These are phyloP conservation scores for Cydia pomonella DNA, from an alignment of 1,140 invertebrate genomes.

Conservation along the genomic window DNA sequence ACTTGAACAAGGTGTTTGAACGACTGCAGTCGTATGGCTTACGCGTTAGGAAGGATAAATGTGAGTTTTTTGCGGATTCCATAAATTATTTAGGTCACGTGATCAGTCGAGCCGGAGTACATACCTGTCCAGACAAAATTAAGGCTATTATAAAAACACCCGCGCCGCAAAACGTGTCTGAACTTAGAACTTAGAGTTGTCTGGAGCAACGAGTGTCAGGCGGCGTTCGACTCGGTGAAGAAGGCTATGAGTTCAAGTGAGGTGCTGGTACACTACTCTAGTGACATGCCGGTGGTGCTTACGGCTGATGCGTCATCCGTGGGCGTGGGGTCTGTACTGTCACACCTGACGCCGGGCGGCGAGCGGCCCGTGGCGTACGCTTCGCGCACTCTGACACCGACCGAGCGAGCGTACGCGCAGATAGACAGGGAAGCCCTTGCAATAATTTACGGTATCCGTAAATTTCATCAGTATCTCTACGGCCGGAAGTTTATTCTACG, in stretches of 20 bases:
- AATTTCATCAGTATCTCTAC: slow-evolving; percentile 81
- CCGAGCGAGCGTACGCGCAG: slow-evolving; percentile 77
- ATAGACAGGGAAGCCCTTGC: slow-evolving; percentile 81
- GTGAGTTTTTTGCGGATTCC: slow-evolving; percentile 37
- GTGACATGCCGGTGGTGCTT: neutral
- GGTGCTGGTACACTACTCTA: slow-evolving; percentile 43
- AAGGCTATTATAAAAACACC: slow-evolving; percentile 51
- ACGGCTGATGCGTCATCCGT: slow-evolving; percentile 44
- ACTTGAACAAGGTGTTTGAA: too few relatives aligned
- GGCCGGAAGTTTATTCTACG: slow-evolving; percentile 74
- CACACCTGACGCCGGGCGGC: slow-evolving; percentile 25
- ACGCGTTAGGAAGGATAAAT: slow-evolving; percentile 45
- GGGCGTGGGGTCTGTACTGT: neutral
- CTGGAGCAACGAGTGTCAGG: slow-evolving; percentile 22
- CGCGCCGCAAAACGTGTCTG: slow-evolving; percentile 45
- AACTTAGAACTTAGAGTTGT: slow-evolving; percentile 46
- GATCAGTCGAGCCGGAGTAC: slow-evolving; percentile 46
- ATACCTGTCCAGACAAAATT: slow-evolving; percentile 49
- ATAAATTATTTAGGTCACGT: slow-evolving; percentile 57
- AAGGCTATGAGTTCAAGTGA: slow-evolving; percentile 11
- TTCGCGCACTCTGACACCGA: slow-evolving; percentile 66
- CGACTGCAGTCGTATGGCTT: slow-evolving; percentile 41
- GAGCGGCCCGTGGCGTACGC: slow-evolving; percentile 72
- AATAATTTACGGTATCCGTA: slow-evolving; percentile 78
- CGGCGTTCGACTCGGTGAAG: slow-evolving; percentile 14